phyloP scores from a whole-genome alignment of 2,113 vertebrate species.

The Tupaia chinensis region DNA sequence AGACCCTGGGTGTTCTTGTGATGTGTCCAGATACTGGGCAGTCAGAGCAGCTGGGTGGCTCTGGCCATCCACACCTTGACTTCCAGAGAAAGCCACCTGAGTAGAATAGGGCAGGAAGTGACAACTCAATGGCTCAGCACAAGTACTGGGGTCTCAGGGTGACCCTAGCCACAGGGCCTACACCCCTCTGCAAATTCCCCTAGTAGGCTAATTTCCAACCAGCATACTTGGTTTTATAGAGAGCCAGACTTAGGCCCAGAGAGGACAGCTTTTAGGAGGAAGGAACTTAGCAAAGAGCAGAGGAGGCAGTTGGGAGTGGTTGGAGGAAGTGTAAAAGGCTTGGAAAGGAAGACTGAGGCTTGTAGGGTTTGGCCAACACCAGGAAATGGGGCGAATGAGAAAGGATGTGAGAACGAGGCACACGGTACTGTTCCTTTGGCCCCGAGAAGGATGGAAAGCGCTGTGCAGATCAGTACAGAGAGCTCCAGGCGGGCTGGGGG shows the following conservation, averaged over 20 bases:
- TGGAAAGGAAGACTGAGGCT: not conserved
- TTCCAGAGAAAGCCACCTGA: not conserved
- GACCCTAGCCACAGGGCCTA: too few species aligned
- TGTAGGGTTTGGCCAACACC: not conserved
- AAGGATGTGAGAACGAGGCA: not conserved
- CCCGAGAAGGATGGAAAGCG: not conserved
- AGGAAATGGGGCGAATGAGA: not conserved
- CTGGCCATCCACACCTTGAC: not conserved
- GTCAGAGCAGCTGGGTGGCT: not conserved
- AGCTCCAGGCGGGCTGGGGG: too few species aligned
- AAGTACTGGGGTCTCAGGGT: fast-evolving
- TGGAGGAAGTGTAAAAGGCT: not conserved
- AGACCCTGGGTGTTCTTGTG: fast-evolving
- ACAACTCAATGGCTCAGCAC: not conserved
- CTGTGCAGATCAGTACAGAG: fast-evolving
- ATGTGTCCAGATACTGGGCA: not conserved
- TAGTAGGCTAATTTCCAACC: too few species aligned
- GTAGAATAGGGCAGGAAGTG: not conserved
- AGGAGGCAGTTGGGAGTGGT: not conserved
- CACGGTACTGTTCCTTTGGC: not conserved
- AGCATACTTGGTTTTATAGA: not conserved
- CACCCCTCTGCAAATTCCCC: fast-evolving
- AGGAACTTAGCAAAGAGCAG: not conserved
- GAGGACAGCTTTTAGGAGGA: not conserved
- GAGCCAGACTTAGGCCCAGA: not conserved